Conservation (phyloP, 1,140 invertebrate species). For the Tetramorium simillimum region DNA sequence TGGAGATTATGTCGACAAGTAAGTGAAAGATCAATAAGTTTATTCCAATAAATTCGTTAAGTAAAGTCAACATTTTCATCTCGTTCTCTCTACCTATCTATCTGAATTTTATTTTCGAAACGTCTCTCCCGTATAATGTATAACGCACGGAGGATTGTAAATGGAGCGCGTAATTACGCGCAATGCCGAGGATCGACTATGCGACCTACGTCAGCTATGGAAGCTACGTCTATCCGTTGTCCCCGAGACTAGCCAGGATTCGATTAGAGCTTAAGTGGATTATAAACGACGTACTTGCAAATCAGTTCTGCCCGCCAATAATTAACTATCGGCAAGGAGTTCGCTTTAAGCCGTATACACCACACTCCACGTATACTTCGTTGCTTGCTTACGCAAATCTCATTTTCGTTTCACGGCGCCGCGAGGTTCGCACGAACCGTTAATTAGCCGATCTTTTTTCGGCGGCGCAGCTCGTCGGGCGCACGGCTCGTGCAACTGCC, state of each 20-base stretch:
- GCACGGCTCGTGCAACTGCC: background rate
- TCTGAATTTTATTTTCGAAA: background rate
- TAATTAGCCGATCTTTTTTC: background rate
- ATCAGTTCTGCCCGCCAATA: constrained; percentile 73
- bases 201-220: constrained; percentile 45
- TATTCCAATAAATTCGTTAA: background rate
- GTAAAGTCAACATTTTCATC: background rate
- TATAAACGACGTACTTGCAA: constrained; percentile 76
- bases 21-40: background rate
- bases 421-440: constrained; percentile 5
- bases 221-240: constrained; percentile 63
- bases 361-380: constrained; percentile 16
- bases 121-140: background rate
- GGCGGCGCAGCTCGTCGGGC: background rate
- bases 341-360: constrained; percentile 69
- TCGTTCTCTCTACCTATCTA: background rate
- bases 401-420: constrained; percentile 44
- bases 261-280: constrained; percentile 75
- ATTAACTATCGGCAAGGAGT: constrained; percentile 75
- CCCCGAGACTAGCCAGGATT: constrained; percentile 62
- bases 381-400: constrained; percentile 66
- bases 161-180: constrained; percentile 44
- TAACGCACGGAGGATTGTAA: constrained; percentile 24
- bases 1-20: background rate
- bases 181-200: constrained; percentile 49